phyloP scores from a whole-genome alignment of 2,888 invertebrate species.

The Mythimna ferrago region DNA sequence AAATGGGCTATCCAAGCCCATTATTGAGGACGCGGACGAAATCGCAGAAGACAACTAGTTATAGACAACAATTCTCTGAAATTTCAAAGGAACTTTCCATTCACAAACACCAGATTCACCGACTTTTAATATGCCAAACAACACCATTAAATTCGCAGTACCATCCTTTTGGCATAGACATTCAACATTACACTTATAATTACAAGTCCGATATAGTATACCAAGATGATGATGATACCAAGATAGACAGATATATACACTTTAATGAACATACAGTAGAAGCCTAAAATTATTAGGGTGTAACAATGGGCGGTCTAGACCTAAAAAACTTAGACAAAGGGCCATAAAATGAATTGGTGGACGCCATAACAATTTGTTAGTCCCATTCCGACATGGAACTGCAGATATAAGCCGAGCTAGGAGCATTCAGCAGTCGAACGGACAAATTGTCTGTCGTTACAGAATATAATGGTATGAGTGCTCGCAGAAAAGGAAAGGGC shows the following conservation, averaged over 20 bases:
- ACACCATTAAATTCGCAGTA: conserved; percentile 21
- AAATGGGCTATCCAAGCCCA: no score
- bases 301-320: conserved; percentile 37
- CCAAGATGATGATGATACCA: conserved; percentile 30
- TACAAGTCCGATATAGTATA: conserved; percentile 29
- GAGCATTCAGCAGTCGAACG: conserved; percentile 42
- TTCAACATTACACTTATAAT: conserved; percentile 35
- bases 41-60: no score
- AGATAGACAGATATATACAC: conserved; percentile 2
- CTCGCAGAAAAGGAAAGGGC: neutral
- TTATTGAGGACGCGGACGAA: no score
- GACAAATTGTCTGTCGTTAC: conserved; percentile 58
- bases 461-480: neutral
- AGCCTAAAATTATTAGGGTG: no score
- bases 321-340: conserved; percentile 62
- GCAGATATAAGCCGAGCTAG: conserved; percentile 14
- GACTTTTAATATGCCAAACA: neutral
- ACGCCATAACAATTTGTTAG: conserved; percentile 57
- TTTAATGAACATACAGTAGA: neutral
- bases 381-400: conserved; percentile 25
- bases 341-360: conserved; percentile 51
- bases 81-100: no score
- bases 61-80: no score
- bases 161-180: conserved; percentile 28
- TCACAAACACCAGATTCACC: no score